Evolutionary conservation across 1,140 invertebrate species (phyloP), one percentile per base, ranked within the genome.

Genomic region (Lineus longissimus): DNA sequence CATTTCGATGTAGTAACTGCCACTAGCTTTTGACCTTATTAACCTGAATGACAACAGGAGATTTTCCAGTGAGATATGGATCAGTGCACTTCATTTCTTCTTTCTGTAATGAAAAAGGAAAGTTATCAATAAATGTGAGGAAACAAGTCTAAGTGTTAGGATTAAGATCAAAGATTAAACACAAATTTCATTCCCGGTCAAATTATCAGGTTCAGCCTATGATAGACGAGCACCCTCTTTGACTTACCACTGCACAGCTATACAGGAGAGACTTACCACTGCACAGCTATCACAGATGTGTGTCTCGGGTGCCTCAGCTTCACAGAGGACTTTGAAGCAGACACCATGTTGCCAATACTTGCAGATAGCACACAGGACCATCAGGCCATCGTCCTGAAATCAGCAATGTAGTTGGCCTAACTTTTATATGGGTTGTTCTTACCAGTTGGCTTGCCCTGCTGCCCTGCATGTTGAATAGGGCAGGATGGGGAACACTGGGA

Each of bases 301-400:
- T 41, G 51, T 43, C 51, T 65, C 56, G 27, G 78, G 79, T 41
- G 75, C 78, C 22, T 76, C 71, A 33, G 72, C 63, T 66, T 79
- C 75, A 47, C 70, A 60, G 15, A 69, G 55, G 29, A 81, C 73
- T 13, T 66, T 55, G 64, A 79, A 81, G 62, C 80, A 81, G 1
- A 80, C 66, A 30, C 73, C 79, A 75, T 81, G 80, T 61, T 81
- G 79, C 80, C 80, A 81, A 29, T 65, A 70, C 33, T 76, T 76
- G 61, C 80, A 81, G 0, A 66, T 60, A 29, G 70, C 72, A 72
- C 80, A 81, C 55, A 79, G 63, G 17, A 81, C 72, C 80, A 81
- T 81, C 70, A 81, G 63, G 2, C 79, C 80, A 73, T 80, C 78
- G 72, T 81, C 79, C 79, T 81, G 62, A 36, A 70, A 63, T n/a